Evolutionary conservation across 1,140 invertebrate genomes (phyloP).

Genomic region (Armadillidium nasatum): DNA sequence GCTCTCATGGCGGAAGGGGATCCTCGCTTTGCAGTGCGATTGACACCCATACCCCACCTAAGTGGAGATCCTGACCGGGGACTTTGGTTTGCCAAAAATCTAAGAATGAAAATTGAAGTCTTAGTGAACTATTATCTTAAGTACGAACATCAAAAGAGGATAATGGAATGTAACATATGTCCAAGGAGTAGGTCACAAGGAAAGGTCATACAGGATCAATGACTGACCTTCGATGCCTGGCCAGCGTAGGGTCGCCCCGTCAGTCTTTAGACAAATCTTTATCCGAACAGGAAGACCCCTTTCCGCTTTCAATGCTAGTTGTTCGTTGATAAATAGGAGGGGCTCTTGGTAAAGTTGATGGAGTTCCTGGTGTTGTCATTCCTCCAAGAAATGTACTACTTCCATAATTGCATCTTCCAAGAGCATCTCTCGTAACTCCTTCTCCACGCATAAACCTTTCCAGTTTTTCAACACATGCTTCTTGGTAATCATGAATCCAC

Average conservation of each 20-base stretch:
- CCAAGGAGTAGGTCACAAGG: background rate
- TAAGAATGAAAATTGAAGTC: background rate
- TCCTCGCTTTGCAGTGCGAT: constrained; percentile 25
- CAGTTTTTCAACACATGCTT: constrained; percentile 97
- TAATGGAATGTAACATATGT: background rate
- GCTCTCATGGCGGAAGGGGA: constrained; percentile 38
- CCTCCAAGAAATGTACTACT: constrained; percentile 63
- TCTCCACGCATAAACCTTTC: constrained; percentile 63
- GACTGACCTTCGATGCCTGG: constrained; percentile 40
- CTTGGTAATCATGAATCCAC: constrained; percentile 99
- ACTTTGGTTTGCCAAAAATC: background rate
- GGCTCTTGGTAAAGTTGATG: constrained; percentile 50
- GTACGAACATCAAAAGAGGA: background rate
- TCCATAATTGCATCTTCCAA: constrained; percentile 30
- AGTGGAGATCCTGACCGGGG: constrained; percentile 39
- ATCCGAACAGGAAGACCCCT: constrained; percentile 58
- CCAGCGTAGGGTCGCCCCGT: constrained; percentile 45
- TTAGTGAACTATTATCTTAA: background rate
- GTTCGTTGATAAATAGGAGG: constrained; percentile 70
- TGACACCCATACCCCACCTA: constrained; percentile 32
- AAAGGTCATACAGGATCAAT: background rate
- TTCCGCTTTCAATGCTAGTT: constrained; percentile 68
- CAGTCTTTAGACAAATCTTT: constrained; percentile 55
- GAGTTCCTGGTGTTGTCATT: constrained; percentile 67
- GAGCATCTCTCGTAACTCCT: constrained; percentile 34